Percentiles rank a stretch among this genome's conserved stretches.
phyloP scores from a whole-genome alignment of 92 coral and sea anemone genomes.

The Nematostella vectensis region DNA sequence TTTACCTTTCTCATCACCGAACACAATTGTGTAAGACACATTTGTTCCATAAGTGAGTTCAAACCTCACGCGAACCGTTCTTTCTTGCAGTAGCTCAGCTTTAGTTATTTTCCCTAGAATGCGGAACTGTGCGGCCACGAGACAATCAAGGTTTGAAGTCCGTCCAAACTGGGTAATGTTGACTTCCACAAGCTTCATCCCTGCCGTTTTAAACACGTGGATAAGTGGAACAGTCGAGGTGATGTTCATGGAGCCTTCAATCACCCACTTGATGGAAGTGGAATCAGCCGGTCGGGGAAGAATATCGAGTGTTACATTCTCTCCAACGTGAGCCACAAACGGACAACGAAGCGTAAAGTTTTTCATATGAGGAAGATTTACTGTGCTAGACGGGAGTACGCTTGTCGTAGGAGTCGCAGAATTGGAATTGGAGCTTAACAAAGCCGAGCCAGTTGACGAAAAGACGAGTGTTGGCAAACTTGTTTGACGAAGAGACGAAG shows the following conservation, averaged over 20 bases:
- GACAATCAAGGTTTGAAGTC: constrained; percentile 22
- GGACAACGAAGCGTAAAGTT: constrained; percentile 29
- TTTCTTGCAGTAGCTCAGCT: constrained; percentile 16
- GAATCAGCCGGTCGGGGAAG: constrained; percentile 11
- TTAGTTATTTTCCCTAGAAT: constrained; percentile 33
- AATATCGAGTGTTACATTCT: constrained; percentile 26
- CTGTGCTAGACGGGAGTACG: no score
- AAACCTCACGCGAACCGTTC: constrained; percentile 30
- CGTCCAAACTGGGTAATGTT: constrained; percentile 27
- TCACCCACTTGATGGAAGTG: constrained; percentile 26
- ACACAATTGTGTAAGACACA: constrained; percentile 48
- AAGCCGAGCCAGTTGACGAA: no score
- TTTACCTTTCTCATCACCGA: constrained; percentile 38
- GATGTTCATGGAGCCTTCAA: not conserved
- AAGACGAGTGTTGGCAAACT: no score
- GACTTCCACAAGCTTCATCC: constrained; percentile 34
- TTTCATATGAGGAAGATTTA: constrained; percentile 5
- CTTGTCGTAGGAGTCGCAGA: no score
- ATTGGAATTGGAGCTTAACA: no score
- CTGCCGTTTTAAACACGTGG: constrained; percentile 48
- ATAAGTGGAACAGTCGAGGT: not conserved
- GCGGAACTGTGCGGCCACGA: constrained; percentile 36
- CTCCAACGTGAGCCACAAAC: constrained; percentile 27
- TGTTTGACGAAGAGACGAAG: constrained; percentile 1
- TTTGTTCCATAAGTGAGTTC: constrained; percentile 48